Evolutionary conservation across 2,113 vertebrate genomes (phyloP), one percentile per base, ranked within the genome.

Genomic region (Piaya cayana): DNA sequence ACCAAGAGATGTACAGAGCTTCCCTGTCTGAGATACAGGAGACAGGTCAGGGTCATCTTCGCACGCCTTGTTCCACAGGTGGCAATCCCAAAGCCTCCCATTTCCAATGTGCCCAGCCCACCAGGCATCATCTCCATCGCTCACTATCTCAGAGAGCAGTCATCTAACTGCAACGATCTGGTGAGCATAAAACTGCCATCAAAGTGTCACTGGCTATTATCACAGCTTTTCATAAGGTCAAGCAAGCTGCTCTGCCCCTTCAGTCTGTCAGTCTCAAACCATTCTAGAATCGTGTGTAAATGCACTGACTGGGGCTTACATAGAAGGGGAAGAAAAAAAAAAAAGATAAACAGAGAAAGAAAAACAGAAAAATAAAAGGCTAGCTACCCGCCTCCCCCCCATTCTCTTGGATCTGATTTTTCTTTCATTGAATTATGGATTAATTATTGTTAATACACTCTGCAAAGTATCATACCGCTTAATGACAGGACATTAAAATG

Each of bases 301-400:
- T 6, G 26, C 55, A 20, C 42, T 8, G 12, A 26, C 58, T 82
- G 37, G 56, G 58, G 50, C 39, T 67, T 56, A 12, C 3, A 15
- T 1, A 18, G n/a, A 2, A 29, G 36, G 21, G 15, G 8, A 8
- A 11, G 4, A 3, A 15, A 80, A 2, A 6, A 5, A 17, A n/a
- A 4, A 10, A 5, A 39, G n/a, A n/a, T n/a, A n/a, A 20, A 3
- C 5, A 47, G 11, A 6, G 6, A 17, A n/a, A 4, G 9, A 5
- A 39, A n/a, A 20, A 3, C 5, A 47, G 11, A 3, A 7, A 3
- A 2, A 27, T 12, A 18, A 60, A 3, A 2, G 0, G 1, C 7
- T 8, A 2, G 4, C 27, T 65, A 14, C 4, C 8, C 47, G n/a
- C 22, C 21, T 22, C 21, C 22, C 47, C 47, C 25, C 19, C 52